Percentiles rank a stretch among this genome's conserved stretches.
These are phyloP conservation scores for Heterochromis multidens DNA, from an alignment of 2,113 vertebrate species.

Conservation along the genomic window DNA sequence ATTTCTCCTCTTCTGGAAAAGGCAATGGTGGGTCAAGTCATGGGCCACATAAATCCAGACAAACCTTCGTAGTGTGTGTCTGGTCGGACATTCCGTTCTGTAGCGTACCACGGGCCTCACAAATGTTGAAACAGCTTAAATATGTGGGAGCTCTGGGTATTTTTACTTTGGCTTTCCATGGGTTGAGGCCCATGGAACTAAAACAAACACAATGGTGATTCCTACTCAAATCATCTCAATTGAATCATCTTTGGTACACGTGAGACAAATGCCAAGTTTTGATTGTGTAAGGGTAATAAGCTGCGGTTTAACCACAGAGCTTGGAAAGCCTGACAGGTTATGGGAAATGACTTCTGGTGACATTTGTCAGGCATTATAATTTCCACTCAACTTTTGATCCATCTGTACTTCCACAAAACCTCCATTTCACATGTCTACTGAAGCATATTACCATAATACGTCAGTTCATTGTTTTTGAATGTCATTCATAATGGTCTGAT, in stretches of 20 bases:
- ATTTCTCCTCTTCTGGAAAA: slow-evolving; percentile 1
- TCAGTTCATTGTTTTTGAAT: slow-evolving; percentile 9
- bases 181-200: slow-evolving; percentile 36
- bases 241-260: slow-evolving; percentile 36
- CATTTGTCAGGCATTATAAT: slow-evolving; percentile 42
- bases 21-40: slow-evolving; percentile 22
- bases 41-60: slow-evolving; percentile 26
- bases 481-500: background rate
- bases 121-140: slow-evolving; percentile 51
- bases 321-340: slow-evolving; percentile 42
- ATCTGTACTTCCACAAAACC: slow-evolving; percentile 27
- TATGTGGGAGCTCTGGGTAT: slow-evolving; percentile 43
- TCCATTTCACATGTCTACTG: slow-evolving; percentile 17
- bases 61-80: slow-evolving; percentile 8
- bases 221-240: slow-evolving; percentile 41
- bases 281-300: slow-evolving; percentile 36
- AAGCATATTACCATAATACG: background rate
- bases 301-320: slow-evolving; percentile 15
- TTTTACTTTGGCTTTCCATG: slow-evolving; percentile 50
- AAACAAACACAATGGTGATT: slow-evolving; percentile 60
- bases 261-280: slow-evolving; percentile 35
- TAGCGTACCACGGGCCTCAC: slow-evolving; percentile 43
- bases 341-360: slow-evolving; percentile 46
- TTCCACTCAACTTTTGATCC: slow-evolving; percentile 37
- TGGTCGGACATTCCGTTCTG: slow-evolving; percentile 50